These are phyloP conservation scores for Strigamia crassipes DNA, from an alignment of 2,888 invertebrate genomes.

Conservation along the genomic window DNA sequence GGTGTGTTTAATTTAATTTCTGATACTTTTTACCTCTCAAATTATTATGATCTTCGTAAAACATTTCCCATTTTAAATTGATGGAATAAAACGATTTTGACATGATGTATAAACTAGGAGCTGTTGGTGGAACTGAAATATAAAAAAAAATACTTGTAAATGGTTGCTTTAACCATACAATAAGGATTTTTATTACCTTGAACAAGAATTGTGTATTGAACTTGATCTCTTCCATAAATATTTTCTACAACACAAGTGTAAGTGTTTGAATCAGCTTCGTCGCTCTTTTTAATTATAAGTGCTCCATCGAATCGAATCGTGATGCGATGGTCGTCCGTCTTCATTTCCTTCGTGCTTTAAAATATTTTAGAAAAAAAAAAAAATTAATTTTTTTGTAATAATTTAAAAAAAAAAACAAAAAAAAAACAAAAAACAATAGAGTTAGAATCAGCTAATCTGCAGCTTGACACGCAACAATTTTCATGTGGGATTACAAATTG, in stretches of 20 bases:
- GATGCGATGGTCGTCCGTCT: neutral
- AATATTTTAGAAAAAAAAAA: neutral
- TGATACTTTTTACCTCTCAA: slow-evolving; percentile 18
- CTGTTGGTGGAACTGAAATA: slow-evolving; percentile 51
- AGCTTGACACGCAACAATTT: too few relatives aligned
- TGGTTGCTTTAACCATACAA: too few relatives aligned
- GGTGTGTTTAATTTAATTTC: too few relatives aligned
- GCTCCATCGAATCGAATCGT: slow-evolving; percentile 31
- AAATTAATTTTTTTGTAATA: neutral
- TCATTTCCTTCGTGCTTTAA: neutral
- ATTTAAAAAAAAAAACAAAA: neutral
- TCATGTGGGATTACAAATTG: too few relatives aligned
- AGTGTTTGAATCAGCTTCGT: neutral
- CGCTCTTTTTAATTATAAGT: slow-evolving; percentile 17
- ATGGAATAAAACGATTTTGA: slow-evolving; percentile 50
- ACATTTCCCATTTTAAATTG: slow-evolving; percentile 50
- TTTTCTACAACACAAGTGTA: slow-evolving; percentile 36
- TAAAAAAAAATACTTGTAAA: too few relatives aligned
- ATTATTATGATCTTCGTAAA: neutral
- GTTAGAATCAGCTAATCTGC: too few relatives aligned
- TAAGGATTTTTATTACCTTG: slow-evolving; percentile 41
- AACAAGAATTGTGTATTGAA: slow-evolving; percentile 10
- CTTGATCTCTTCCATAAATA: slow-evolving; percentile 17
- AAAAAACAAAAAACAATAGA: too few relatives aligned
- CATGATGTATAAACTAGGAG: slow-evolving; percentile 51